A percentile compares a stretch with the other conserved stretches of the same genome.
These are phyloP conservation scores for Suricata suricatta DNA, from an alignment of 2,113 vertebrate genomes.

Conservation along the genomic window DNA sequence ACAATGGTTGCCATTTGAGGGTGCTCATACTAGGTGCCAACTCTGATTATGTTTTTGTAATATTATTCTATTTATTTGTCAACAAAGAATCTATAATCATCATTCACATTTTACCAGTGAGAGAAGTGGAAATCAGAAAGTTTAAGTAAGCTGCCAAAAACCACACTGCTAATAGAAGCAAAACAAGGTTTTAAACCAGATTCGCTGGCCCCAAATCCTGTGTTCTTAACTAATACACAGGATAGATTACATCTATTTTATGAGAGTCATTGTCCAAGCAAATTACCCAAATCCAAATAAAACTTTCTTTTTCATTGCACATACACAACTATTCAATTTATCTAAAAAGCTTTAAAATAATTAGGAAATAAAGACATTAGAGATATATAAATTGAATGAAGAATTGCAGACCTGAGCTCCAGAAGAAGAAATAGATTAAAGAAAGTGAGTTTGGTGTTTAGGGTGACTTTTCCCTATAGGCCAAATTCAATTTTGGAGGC, in stretches of 20 bases:
- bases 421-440: constrained; percentile 24
- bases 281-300: constrained; percentile 20
- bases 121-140: constrained; percentile 6
- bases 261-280: not conserved
- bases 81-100: not conserved
- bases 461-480: not conserved
- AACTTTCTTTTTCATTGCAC: not conserved
- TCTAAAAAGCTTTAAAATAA: constrained; percentile 35
- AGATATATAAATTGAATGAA: not conserved
- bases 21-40: not conserved
- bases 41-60: not conserved
- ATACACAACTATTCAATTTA: not conserved
- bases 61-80: constrained; percentile 41
- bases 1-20: constrained; percentile 17
- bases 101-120: constrained; percentile 8
- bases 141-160: constrained; percentile 17
- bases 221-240: not conserved
- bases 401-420: not conserved
- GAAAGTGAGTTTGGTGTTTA: not conserved
- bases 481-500: not conserved
- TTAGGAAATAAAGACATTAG: not conserved
- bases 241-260: not conserved
- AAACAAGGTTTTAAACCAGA: not conserved
- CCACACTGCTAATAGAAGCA: not conserved
- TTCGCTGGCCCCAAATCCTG: not conserved